Percentiles rank a stretch among this genome's conserved stretches.
These are phyloP conservation scores for Leptatherina wallacei DNA, from an alignment of 2,797 vertebrate genomes.

Conservation along the genomic window DNA sequence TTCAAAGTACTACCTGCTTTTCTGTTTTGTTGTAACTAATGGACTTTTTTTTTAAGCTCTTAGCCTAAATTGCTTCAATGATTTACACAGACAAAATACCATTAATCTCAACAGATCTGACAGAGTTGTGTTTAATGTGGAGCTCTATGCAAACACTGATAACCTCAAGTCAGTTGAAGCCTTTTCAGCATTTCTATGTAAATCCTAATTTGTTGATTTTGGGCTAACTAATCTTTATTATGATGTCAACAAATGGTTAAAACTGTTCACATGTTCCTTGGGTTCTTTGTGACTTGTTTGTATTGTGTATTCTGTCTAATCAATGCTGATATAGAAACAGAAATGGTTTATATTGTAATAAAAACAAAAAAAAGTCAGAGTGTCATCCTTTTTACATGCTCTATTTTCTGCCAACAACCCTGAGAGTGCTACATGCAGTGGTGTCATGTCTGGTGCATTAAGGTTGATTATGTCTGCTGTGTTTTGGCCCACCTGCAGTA, in stretches of 20 bases:
- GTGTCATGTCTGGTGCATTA: not conserved
- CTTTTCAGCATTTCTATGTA: not conserved
- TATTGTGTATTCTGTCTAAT: not conserved
- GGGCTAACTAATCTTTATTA: not conserved
- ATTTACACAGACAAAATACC: not conserved
- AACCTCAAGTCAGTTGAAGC: not conserved
- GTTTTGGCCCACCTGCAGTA: constrained; percentile 11
- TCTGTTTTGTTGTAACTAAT: not conserved
- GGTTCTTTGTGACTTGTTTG: not conserved
- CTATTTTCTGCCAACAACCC: constrained; percentile 4
- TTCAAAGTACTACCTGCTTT: not conserved
- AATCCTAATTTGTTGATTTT: not conserved
- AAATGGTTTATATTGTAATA: not conserved
- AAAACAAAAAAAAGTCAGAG: not conserved
- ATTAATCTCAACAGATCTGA: not conserved
- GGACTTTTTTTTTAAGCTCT: not conserved
- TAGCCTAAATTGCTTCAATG: not conserved
- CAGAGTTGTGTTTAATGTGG: not conserved
- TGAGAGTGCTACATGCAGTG: not conserved
- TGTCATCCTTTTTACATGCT: not conserved
- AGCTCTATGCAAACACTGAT: not conserved
- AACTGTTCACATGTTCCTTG: not conserved
- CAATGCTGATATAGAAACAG: not conserved
- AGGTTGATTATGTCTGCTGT: not conserved
- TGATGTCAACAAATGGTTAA: not conserved